These are phyloP conservation scores for Vidua chalybeata DNA, from an alignment of 2,113 vertebrate species.

Conservation along the genomic window DNA sequence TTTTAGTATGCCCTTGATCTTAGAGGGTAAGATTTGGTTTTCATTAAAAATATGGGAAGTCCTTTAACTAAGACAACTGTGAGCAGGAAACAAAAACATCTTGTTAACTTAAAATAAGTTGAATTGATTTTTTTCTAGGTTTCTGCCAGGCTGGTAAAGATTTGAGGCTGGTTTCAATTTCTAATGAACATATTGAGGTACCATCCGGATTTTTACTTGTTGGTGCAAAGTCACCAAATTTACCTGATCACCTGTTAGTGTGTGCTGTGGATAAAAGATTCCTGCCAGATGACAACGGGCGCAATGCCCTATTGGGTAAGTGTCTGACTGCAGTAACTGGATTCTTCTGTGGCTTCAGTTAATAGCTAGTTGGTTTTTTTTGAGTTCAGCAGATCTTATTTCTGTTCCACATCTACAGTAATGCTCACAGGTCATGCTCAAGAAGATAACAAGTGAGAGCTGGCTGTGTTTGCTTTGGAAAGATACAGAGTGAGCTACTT, in stretches of 20 bases:
- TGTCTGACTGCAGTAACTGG: neutral
- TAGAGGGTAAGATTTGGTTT: neutral
- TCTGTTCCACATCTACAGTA: neutral
- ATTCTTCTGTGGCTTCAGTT: neutral
- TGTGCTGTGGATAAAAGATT: conserved; percentile 93
- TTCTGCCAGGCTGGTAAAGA: conserved; percentile 97
- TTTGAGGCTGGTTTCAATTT: conserved; percentile 86
- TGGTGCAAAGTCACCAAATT: conserved; percentile 87
- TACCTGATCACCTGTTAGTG: conserved; percentile 89
- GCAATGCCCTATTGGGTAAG: conserved; percentile 92
- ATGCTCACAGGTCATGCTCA: neutral
- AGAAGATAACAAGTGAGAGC: neutral
- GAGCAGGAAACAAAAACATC: neutral
- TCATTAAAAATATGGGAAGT: neutral
- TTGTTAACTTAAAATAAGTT: neutral
- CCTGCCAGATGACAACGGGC: conserved; percentile 91
- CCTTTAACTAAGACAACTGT: neutral
- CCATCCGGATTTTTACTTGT: conserved; percentile 88
- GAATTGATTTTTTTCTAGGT: conserved; percentile 57
- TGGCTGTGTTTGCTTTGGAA: neutral
- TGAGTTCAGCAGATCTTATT: neutral
- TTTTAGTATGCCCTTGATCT: neutral
- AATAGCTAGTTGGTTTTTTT: neutral
- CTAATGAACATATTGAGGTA: conserved; percentile 85
- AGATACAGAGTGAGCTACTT: neutral